A percentile compares a stretch with the other conserved stretches of the same genome.
Evolutionary conservation across 2,797 vertebrate species (phyloP).

Genomic region (Ptychobarbus kaznakovi): DNA sequence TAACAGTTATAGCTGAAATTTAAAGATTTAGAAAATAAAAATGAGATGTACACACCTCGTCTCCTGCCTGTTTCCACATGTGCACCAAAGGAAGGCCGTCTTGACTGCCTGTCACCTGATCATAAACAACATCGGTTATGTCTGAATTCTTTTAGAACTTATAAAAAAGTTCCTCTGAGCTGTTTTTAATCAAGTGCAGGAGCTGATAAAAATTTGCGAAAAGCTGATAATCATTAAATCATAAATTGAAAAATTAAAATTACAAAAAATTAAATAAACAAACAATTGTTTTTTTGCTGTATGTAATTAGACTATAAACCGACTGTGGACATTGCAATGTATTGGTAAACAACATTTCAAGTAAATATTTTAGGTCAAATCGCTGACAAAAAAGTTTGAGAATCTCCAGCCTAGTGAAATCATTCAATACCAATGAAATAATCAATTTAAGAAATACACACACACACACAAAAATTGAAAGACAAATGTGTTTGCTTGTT

Average conservation of each 20-base stretch:
- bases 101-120: slow-evolving; percentile 83
- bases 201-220: neutral
- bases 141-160: neutral
- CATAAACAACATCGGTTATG: slow-evolving; percentile 9
- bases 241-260: neutral
- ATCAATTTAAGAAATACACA: neutral
- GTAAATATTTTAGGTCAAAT: neutral
- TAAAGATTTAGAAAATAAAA: neutral
- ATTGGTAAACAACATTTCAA: neutral
- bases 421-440: neutral
- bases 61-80: slow-evolving; percentile 82
- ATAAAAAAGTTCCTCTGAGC: neutral
- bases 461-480: neutral
- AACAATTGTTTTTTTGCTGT: neutral
- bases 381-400: neutral
- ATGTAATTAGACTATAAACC: neutral
- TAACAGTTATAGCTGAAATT: neutral
- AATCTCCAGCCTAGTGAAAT: neutral
- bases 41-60: slow-evolving; percentile 74
- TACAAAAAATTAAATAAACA: neutral
- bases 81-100: slow-evolving; percentile 85
- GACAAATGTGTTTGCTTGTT: neutral
- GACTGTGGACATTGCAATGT: neutral
- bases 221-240: neutral
- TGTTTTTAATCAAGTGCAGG: neutral